These are phyloP conservation scores for Gallinago jamesoni DNA, from an alignment of 2,113 vertebrate species.

Conservation along the genomic window DNA sequence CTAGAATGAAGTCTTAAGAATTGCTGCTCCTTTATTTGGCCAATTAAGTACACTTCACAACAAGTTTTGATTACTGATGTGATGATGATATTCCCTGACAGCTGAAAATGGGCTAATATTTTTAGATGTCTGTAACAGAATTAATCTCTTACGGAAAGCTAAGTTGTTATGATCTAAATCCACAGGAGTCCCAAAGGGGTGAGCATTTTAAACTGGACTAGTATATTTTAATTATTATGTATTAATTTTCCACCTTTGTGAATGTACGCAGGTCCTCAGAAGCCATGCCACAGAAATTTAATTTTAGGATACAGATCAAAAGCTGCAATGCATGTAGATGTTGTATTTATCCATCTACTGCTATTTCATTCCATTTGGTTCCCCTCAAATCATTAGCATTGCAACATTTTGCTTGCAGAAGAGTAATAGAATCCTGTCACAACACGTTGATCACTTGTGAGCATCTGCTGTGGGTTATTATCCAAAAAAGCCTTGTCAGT, in stretches of 20 bases:
- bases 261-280: background rate
- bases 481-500: background rate
- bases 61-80: background rate
- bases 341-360: background rate
- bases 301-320: background rate
- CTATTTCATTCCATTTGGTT: background rate
- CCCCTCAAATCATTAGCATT: background rate
- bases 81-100: background rate
- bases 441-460: background rate
- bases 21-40: background rate
- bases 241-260: background rate
- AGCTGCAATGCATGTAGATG: background rate
- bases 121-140: background rate
- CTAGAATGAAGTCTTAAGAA: background rate
- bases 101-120: background rate
- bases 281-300: background rate
- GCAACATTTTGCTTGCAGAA: background rate
- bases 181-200: background rate
- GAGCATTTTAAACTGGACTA: background rate
- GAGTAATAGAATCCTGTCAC: background rate
- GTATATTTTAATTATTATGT: background rate
- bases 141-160: background rate
- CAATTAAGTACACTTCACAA: background rate
- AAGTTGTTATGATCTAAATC: background rate
- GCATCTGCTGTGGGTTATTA: background rate